Evolutionary conservation across 1,140 invertebrate species (phyloP).

Genomic region (Drosophila leontia): DNA sequence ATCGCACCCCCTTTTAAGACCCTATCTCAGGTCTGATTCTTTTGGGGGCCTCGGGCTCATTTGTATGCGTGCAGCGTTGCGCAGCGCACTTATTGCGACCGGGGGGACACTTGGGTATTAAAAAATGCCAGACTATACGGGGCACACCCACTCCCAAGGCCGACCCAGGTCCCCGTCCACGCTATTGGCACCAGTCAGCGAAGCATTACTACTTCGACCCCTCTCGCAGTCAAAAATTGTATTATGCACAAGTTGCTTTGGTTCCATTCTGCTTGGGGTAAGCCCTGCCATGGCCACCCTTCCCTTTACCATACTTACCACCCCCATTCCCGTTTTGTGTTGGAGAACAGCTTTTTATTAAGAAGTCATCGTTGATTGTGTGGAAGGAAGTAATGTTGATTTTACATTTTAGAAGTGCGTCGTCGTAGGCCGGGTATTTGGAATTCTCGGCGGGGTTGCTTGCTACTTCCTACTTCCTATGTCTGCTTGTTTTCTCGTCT

Average conservation of each 20-base stretch:
- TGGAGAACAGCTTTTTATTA: conserved; percentile 71
- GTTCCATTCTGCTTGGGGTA: conserved; percentile 35
- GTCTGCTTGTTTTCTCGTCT: conserved; percentile 33
- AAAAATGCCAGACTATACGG: conserved; percentile 70
- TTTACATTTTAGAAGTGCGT: conserved; percentile 72
- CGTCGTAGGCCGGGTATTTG: conserved; percentile 16
- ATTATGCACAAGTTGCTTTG: conserved; percentile 76
- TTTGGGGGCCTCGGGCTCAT: no score
- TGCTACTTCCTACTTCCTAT: conserved; percentile 3
- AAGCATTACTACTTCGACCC: conserved; percentile 76
- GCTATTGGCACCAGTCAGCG: conserved; percentile 65
- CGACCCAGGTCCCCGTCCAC: background rate
- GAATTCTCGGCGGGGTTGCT: conserved; percentile 22
- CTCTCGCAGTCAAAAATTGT: conserved; percentile 73
- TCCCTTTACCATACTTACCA: background rate
- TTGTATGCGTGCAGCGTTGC: no score
- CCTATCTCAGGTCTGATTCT: conserved; percentile 18
- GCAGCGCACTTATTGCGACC: no score
- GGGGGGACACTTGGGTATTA: no score
- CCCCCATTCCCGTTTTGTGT: conserved; percentile 22
- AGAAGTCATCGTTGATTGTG: conserved; percentile 83
- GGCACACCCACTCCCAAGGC: conserved; percentile 11
- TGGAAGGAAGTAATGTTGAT: conserved; percentile 82
- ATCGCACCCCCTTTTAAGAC: no score
- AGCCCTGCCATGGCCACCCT: conserved; percentile 22